Conservation (phyloP, 2,797 vertebrate species). For the Pteronotus mesoamericanus region DNA sequence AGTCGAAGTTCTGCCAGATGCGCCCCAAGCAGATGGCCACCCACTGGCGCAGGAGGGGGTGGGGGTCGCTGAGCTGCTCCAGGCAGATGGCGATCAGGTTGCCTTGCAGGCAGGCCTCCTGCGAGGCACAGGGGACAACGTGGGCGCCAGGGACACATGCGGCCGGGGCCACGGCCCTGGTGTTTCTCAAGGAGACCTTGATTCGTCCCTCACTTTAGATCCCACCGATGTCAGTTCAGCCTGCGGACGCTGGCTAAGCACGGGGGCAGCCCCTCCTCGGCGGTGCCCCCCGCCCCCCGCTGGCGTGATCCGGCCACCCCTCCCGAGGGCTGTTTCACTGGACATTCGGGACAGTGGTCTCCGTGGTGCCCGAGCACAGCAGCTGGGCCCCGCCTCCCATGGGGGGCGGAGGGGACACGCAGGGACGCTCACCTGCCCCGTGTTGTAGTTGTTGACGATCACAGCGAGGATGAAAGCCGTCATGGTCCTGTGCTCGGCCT, state of each 20-base stretch:
- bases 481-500: constrained; percentile 99
- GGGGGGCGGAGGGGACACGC: fast-evolving
- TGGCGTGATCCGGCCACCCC: no score
- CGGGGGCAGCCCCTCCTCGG: no score
- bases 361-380: no score
- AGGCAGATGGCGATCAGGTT: constrained; percentile 98
- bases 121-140: background rate
- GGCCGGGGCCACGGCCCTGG: fast-evolving
- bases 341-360: background rate
- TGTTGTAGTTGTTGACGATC: constrained; percentile 97
- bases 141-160: background rate
- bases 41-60: constrained; percentile 96
- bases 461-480: constrained; percentile 97
- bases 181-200: fast-evolving
- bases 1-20: constrained; percentile 99
- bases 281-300: no score
- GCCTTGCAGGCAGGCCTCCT: constrained; percentile 98
- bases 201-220: background rate
- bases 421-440: constrained; percentile 89
- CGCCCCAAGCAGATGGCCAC: constrained; percentile 97
- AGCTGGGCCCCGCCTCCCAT: background rate
- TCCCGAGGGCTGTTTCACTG: background rate
- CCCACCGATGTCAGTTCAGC: fast-evolving
- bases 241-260: background rate
- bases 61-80: constrained; percentile 96